A percentile compares a stretch with the other conserved stretches of the same genome.
Conservation (phyloP, 2,797 vertebrate species). For the Coilia nasus region DNA sequence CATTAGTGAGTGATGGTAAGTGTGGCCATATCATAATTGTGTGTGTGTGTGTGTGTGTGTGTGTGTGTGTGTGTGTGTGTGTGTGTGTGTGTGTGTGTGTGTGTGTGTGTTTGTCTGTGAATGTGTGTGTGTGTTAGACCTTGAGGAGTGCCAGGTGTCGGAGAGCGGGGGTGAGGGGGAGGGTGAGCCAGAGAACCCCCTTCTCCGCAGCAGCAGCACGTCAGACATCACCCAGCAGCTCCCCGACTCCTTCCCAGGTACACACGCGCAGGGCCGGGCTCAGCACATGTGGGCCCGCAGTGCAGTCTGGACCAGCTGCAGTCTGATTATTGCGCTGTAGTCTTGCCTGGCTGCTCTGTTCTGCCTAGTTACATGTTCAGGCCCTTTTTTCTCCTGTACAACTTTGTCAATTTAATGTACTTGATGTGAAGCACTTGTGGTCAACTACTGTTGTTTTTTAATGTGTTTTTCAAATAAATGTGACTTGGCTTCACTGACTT, state of each 20-base stretch:
- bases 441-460: too few relatives aligned
- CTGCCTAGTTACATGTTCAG: too few relatives aligned
- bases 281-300: too few relatives aligned
- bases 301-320: too few relatives aligned
- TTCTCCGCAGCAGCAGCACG: conserved; percentile 91
- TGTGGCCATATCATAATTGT: not conserved
- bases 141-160: conserved; percentile 87
- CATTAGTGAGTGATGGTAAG: not conserved
- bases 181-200: conserved; percentile 78
- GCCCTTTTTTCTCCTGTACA: too few relatives aligned
- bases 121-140: conserved; percentile 72
- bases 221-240: conserved; percentile 90
- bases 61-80: not conserved
- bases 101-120: conserved; percentile 25
- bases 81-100: not conserved
- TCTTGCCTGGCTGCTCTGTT: too few relatives aligned
- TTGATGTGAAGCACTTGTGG: too few relatives aligned
- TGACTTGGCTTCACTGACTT: too few relatives aligned
- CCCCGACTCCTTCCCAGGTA: conserved; percentile 84
- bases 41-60: not conserved
- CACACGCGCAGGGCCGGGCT: too few relatives aligned
- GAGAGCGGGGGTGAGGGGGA: conserved; percentile 79
- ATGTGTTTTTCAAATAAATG: too few relatives aligned
- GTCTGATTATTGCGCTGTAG: too few relatives aligned
- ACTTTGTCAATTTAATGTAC: too few relatives aligned